A percentile compares a stretch with the other conserved stretches of the same genome.
Conservation (phyloP, 1,140 invertebrate genomes). For the Whitmania pigra region DNA sequence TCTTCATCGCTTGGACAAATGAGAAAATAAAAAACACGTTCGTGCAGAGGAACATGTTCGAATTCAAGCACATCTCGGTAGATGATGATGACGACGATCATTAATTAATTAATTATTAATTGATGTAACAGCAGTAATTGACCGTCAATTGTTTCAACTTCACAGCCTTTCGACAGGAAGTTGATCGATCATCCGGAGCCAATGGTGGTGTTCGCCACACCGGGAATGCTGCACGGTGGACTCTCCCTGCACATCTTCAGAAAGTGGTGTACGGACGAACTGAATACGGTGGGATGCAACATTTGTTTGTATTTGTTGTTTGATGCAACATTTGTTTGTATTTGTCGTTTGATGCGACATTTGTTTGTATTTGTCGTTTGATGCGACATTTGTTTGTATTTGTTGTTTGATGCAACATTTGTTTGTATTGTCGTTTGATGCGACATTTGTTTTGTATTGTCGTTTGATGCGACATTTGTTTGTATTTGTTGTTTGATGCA, state of each 20-base stretch:
- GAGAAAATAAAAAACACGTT: conserved; percentile 99
- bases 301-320: conserved; percentile 1
- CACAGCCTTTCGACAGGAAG: conserved; percentile 73
- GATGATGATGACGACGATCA: neutral
- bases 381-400: conserved; percentile 10
- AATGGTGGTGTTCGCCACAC: conserved; percentile 99
- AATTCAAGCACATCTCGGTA: conserved; percentile 93
- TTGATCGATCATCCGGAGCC: conserved; percentile 95
- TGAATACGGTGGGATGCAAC: conserved; percentile 68
- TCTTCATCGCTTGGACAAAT: conserved; percentile 99
- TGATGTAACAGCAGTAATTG: neutral
- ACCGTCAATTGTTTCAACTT: neutral
- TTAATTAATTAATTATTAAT: neutral
- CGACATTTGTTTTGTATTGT: too few species aligned
- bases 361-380: conserved; percentile 14
- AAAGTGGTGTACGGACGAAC: conserved; percentile 94
- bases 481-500: conserved; percentile 4
- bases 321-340: neutral
- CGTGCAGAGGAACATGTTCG: conserved; percentile 99
- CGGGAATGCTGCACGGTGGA: conserved; percentile 97
- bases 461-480: conserved; percentile 15
- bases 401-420: neutral
- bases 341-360: conserved; percentile 15
- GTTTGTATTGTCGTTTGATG: neutral
- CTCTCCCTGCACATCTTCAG: conserved; percentile 95